Percentiles rank a stretch among this genome's conserved stretches.
Evolutionary conservation across 2,113 vertebrate species (phyloP).

Genomic region (Menura novaehollandiae): DNA sequence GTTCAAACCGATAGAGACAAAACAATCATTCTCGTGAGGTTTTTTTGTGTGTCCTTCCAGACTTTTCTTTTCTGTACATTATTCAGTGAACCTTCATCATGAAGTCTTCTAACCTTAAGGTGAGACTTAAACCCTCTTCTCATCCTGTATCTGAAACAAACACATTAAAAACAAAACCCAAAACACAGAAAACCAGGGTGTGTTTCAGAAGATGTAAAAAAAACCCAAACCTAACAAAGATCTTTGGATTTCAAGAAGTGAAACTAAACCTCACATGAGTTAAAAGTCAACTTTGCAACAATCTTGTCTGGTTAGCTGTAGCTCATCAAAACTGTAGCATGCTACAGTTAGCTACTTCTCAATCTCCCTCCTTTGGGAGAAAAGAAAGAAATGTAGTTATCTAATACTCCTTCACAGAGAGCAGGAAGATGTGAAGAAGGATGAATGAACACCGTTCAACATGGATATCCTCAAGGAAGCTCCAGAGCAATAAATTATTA

Average conservation of each 20-base stretch:
- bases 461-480: slow-evolving; percentile 33
- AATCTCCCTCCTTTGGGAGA: neutral
- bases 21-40: fast-evolving
- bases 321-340: neutral
- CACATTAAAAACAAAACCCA: neutral
- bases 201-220: neutral
- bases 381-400: neutral
- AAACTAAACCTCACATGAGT: neutral
- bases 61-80: neutral
- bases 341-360: neutral
- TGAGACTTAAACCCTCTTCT: neutral
- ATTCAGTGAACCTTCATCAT: neutral
- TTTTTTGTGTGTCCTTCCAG: neutral
- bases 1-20: neutral
- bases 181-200: fast-evolving
- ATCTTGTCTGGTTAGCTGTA: neutral
- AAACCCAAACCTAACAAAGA: fast-evolving
- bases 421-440: neutral
- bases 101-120: neutral
- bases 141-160: neutral
- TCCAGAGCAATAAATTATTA: slow-evolving; percentile 50
- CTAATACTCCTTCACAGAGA: neutral
- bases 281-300: neutral
- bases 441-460: slow-evolving; percentile 50
- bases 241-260: neutral